phyloP scores from a whole-genome alignment of 37 sponge, comb jelly and placozoan genomes.

The Corticium candelabrum region DNA sequence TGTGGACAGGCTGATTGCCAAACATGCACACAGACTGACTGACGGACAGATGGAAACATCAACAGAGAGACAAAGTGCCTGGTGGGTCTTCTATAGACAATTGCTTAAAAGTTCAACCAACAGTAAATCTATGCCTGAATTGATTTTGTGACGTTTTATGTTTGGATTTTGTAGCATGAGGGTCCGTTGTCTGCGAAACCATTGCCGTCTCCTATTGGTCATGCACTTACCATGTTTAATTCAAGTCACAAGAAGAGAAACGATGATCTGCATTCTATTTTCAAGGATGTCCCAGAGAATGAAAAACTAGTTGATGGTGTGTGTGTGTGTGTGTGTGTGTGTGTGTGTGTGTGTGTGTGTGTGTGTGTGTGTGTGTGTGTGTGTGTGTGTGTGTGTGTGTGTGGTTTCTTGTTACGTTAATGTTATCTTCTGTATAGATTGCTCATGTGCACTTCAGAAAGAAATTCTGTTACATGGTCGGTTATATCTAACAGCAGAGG shows the following conservation, averaged over 20 bases:
- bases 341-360: constrained; percentile 14
- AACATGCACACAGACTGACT: no score
- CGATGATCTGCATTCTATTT: constrained; percentile 25
- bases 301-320: constrained; percentile 90
- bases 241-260: constrained; percentile 49
- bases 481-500: constrained; percentile 12
- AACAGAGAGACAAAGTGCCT: no score
- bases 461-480: constrained; percentile 25
- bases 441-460: constrained; percentile 29
- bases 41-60: no score
- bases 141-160: no score
- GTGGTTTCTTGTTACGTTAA: background rate
- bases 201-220: no score
- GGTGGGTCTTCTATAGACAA: no score
- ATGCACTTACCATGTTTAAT: no score
- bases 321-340: constrained; percentile 3
- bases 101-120: no score
- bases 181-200: no score
- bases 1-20: no score
- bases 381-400: background rate
- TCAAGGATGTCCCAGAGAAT: constrained; percentile 57
- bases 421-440: constrained; percentile 37
- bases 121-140: no score
- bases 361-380: background rate
- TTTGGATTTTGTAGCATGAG: no score